Evolutionary conservation across 2,888 invertebrate genomes (phyloP), one percentile per base, ranked within the genome.

Genomic region (Biston stratarius): DNA sequence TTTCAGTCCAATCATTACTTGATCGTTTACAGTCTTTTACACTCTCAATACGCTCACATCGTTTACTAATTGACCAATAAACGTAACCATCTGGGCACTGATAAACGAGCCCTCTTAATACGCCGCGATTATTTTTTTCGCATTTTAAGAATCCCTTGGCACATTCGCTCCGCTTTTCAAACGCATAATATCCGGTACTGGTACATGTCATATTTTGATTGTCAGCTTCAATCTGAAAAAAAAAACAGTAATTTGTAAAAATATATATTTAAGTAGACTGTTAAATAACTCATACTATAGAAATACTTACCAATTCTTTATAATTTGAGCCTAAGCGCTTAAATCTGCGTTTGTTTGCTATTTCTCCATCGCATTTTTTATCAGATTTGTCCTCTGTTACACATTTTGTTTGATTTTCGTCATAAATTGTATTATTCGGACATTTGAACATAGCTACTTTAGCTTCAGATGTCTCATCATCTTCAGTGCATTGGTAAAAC

Each of bases 401-500:
- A 84, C 97, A 98, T 79, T 97, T 96, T 60, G 96, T 95, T 80
- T 95, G 95, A 67, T 92, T 90, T 80, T 97, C 96, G 79, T 97
- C 96, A 78, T 96, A 98, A 60, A 97, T 95, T 0, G 97, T 97
- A 67, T 95, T 95, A 73, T 96, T 96, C 11, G 97, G 97, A 86
- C 97, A 98, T 73, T 95, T 95, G 75, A 97, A 95, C 9, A 96
- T 95, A 1, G 97, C 94, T 70, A 97, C 94, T 82, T 96, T 97
- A n/a, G 96, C 89, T 73, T 97, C 96, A 81, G 96, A 95, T 53
- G 90, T 95, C 38, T 95, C 94, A 8, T 95, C 91, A 65, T 95
- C 94, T 75, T 95, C 95, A 15, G 96, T 96, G 78, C 97, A 98
- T 85, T 97, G 97, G 83, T 98, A 98, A 90, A 97, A 97, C 76